These are phyloP conservation scores for Enteromius unitaeniatus DNA, from an alignment of 2,797 vertebrate species.

Conservation along the genomic window DNA sequence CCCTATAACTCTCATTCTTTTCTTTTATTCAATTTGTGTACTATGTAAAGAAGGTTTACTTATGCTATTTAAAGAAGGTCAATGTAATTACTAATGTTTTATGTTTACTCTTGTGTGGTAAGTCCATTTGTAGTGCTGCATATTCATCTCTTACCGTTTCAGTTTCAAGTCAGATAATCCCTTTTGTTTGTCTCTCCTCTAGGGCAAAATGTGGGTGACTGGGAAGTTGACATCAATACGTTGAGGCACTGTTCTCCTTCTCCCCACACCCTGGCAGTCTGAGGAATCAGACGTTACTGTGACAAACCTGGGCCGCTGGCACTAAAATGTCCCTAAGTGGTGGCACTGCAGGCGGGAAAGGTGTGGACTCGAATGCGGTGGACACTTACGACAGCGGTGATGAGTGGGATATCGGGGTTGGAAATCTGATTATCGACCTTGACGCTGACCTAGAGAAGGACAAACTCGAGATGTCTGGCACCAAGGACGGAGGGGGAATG, in stretches of 20 bases:
- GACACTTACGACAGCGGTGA: slow-evolving; percentile 99
- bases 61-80: background rate
- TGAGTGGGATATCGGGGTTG: slow-evolving; percentile 99
- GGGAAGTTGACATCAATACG: slow-evolving; percentile 79
- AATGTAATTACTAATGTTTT: background rate
- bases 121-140: background rate
- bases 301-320: slow-evolving; percentile 91
- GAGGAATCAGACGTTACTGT: slow-evolving; percentile 82
- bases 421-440: slow-evolving; percentile 99
- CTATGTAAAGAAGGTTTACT: background rate
- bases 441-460: slow-evolving; percentile 99
- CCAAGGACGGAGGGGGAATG: slow-evolving; percentile 93
- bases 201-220: slow-evolving; percentile 83
- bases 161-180: slow-evolving; percentile 49
- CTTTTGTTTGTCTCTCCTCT: slow-evolving; percentile 60
- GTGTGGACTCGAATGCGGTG: slow-evolving; percentile 99
- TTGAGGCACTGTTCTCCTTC: slow-evolving; percentile 79
- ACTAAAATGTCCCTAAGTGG: slow-evolving; percentile 99
- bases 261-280: slow-evolving; percentile 78
- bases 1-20: background rate
- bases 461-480: slow-evolving; percentile 99
- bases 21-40: background rate
- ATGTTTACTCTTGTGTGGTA: background rate
- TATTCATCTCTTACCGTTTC: background rate
- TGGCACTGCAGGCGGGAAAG: slow-evolving; percentile 99